Base-by-base conservation (phyloP, 2,888 invertebrate genomes). In the Leistus spinibarbis region DNA sequence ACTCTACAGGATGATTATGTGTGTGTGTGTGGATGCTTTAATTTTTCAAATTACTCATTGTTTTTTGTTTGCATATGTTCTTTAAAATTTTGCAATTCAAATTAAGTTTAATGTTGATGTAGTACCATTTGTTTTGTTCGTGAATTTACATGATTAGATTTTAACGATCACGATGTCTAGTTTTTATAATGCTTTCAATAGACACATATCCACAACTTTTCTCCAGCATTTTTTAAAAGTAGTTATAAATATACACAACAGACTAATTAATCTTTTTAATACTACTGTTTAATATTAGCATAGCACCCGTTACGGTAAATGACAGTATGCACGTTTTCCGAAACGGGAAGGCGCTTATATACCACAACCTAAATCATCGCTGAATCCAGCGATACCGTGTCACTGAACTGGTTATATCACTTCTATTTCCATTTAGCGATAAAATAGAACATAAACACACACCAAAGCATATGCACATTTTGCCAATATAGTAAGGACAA, bases 61-160 rank as follows among this genome's bases (percentile, higher is more conserved):
- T 24, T 56, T 56, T 16, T 54, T 40, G 67, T 53, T 19, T 19
- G 9, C 54, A 27, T 4, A 24, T 40, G 60, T 22, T 16, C 16
- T 60, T 17, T 16, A 5, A 57, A 60, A n/a, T 27, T 69, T 69
- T 60, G 60, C 40, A 69, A 69, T 69, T 69, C 23, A 69, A 69
- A 60, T 60, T 69, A 57, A 60, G 24, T 69, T 56, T 57, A 57
- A 57, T 23, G 2, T 2, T 20, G 3, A 10, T 60, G 60, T 40
- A 5, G 3, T 40, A 40, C 13, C 40, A 13, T 40, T 40, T 40
- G 3, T 40, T 24, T 24, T 24, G 24, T 24, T 40, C 3, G 40
- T 40, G 40, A 5, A 40, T 60, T 60, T 60, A 10, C 60, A 60
- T 60, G 22, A 60, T 60, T 60, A 1, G 60, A 60, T 19, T 20